Conservation (phyloP, 2,113 vertebrate species). For the Fregetta grallaria region DNA sequence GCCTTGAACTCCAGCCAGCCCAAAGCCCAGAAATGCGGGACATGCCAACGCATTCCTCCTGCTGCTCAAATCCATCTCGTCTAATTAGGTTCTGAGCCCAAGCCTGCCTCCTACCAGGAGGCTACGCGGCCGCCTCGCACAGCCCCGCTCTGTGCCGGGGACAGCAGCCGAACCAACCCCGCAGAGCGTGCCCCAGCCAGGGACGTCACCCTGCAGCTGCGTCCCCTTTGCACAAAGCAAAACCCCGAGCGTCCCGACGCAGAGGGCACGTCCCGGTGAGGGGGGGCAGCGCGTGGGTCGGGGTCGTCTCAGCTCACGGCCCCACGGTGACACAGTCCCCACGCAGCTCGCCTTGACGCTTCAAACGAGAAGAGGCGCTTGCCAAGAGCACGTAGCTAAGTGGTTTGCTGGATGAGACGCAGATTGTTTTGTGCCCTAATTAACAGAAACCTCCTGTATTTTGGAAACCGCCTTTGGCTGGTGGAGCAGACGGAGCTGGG, state of each 20-base stretch:
- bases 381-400: not conserved
- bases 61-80: not conserved
- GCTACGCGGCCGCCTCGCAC: fast-evolving
- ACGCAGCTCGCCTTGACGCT: fast-evolving
- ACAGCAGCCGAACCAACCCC: not conserved
- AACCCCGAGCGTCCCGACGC: not conserved
- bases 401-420: not conserved
- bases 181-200: fast-evolving
- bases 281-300: not conserved
- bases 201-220: not conserved
- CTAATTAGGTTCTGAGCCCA: not conserved
- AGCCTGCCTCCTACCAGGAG: not conserved
- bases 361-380: not conserved
- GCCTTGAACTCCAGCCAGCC: not conserved
- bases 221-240: not conserved
- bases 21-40: fast-evolving
- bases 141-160: not conserved
- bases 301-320: fast-evolving
- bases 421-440: not conserved
- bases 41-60: not conserved
- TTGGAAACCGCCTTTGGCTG: not conserved
- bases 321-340: not conserved
- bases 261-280: not conserved
- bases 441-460: not conserved
- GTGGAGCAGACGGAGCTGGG: not conserved